phyloP scores from a whole-genome alignment of 2,797 vertebrate genomes.

The Molossus molossus region DNA sequence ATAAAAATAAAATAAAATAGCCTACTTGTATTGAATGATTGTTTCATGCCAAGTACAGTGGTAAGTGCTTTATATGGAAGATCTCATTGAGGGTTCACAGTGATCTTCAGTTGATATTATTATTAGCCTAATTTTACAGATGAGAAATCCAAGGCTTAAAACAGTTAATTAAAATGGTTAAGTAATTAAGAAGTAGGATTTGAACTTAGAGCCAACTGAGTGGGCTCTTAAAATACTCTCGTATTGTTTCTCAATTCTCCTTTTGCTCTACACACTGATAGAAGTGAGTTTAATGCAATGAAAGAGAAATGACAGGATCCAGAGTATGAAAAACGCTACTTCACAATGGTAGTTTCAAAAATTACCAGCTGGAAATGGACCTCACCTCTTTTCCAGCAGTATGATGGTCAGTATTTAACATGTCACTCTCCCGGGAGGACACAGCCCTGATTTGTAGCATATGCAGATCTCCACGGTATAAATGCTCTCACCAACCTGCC shows the following conservation, averaged over 20 bases:
- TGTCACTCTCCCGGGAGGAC: not conserved
- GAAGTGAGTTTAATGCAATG: not conserved
- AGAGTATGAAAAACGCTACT: not conserved
- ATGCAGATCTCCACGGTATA: not conserved
- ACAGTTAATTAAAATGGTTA: not conserved
- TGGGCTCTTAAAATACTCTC: not conserved
- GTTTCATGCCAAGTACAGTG: not conserved
- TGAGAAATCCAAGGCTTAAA: slow-evolving; percentile 40
- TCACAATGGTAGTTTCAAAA: not conserved
- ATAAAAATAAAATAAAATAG: not conserved
- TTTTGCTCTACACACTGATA: not conserved
- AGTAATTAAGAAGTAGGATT: not conserved
- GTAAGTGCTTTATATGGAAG: not conserved
- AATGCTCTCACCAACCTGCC: not conserved
- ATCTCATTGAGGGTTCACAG: not conserved
- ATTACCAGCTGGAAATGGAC: not conserved
- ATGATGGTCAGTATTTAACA: not conserved
- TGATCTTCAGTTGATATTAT: not conserved
- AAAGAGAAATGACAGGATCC: slow-evolving; percentile 11
- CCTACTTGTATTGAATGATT: not conserved
- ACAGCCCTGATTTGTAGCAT: not conserved
- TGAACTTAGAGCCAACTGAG: not conserved
- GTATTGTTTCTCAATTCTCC: not conserved
- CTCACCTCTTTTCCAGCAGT: not conserved
- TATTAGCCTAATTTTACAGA: slow-evolving; percentile 34